phyloP scores from a whole-genome alignment of 2,888 invertebrate genomes.

The Phyto melanocephala region DNA sequence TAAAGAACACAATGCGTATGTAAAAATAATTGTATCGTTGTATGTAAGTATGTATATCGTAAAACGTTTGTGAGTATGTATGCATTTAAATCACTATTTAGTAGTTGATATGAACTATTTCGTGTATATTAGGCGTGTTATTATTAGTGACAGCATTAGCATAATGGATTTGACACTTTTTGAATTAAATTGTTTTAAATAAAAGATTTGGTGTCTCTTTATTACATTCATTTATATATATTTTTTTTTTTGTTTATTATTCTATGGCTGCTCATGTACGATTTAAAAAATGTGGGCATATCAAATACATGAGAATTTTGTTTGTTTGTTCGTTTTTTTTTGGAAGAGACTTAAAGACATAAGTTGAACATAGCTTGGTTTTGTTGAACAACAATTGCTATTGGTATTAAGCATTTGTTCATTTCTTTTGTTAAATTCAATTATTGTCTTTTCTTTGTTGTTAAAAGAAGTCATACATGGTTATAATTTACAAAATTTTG shows the following conservation, averaged over 20 bases:
- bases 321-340: constrained; percentile 64
- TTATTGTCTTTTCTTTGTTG: constrained; percentile 66
- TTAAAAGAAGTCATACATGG: constrained; percentile 55
- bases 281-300: constrained; percentile 48
- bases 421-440: constrained; percentile 71
- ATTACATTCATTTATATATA: not conserved
- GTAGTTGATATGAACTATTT: not conserved
- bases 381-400: constrained; percentile 2
- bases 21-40: not conserved
- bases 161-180: constrained; percentile 64
- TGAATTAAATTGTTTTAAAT: constrained; percentile 59
- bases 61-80: not conserved
- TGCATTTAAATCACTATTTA: not conserved
- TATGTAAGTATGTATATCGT: not conserved
- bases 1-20: constrained; percentile 48
- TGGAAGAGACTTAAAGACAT: not conserved
- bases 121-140: constrained; percentile 59
- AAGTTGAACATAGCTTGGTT: constrained; percentile 61
- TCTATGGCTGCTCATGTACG: not conserved
- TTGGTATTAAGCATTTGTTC: not conserved
- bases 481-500: constrained; percentile 52
- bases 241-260: constrained; percentile 17
- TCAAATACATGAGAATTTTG: constrained; percentile 55
- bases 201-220: constrained; percentile 33
- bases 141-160: constrained; percentile 65